Conservation (phyloP, 92 coral and sea anemone species). For the Metridium senile region DNA sequence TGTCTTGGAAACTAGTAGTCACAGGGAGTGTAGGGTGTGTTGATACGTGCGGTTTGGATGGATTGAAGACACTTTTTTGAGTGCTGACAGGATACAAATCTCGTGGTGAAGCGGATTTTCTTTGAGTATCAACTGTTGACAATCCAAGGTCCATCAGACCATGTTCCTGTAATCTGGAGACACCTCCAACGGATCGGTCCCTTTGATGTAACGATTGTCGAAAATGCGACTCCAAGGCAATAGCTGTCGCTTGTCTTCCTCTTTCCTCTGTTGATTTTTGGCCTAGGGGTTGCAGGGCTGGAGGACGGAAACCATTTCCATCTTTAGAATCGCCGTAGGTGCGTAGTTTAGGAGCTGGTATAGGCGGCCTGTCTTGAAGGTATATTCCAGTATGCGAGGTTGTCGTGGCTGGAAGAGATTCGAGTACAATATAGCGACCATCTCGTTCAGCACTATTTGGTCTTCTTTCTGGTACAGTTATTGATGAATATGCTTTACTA, state of each 20-base stretch:
- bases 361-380: slow-evolving; percentile 3
- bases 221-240: slow-evolving; percentile 22
- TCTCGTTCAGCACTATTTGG: not conserved
- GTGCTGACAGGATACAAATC: slow-evolving; percentile 1
- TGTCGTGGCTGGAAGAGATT: not conserved
- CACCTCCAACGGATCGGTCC: not conserved
- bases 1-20: not conserved
- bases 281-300: not conserved
- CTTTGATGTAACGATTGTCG: slow-evolving; percentile 14
- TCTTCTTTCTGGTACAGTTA: not conserved
- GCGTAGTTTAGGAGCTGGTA: not conserved
- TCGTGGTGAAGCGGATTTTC: slow-evolving; percentile 17
- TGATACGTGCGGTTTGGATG: not conserved
- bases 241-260: slow-evolving; percentile 17
- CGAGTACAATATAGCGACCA: slow-evolving; percentile 8
- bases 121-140: slow-evolving; percentile 12
- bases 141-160: slow-evolving; percentile 55
- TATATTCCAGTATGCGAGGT: no score
- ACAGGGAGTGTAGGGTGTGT: not conserved
- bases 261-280: not conserved
- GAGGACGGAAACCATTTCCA: not conserved
- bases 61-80: not conserved
- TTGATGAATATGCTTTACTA: not conserved
- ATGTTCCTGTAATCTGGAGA: slow-evolving; percentile 17
- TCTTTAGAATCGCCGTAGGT: not conserved